phyloP scores from a whole-genome alignment of 2,113 vertebrate species.

The Suncus etruscus region DNA sequence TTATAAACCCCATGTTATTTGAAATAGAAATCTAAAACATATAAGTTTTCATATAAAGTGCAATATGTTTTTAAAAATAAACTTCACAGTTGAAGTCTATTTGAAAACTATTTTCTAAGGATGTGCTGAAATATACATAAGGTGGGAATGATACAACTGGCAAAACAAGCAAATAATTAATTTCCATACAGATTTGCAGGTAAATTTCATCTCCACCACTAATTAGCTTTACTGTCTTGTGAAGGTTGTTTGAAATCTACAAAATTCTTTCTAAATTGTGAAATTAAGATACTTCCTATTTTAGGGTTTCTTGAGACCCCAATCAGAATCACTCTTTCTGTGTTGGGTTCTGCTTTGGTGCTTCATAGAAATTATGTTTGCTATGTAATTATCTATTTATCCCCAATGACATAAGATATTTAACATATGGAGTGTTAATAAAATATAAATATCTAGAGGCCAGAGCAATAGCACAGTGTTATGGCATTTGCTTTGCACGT shows the following conservation, averaged over 20 bases:
- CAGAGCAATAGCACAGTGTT: too few species aligned
- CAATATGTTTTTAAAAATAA: too few species aligned
- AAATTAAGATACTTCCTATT: background rate
- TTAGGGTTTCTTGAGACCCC: background rate
- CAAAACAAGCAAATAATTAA: background rate
- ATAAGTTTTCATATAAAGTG: background rate
- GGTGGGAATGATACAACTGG: background rate
- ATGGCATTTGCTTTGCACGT: too few species aligned
- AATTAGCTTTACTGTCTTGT: background rate
- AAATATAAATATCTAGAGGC: background rate
- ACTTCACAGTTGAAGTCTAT: background rate
- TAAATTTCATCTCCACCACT: background rate
- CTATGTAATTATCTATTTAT: too few species aligned
- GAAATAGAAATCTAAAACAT: background rate
- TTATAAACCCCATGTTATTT: background rate
- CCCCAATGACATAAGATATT: too few species aligned
- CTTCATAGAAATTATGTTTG: background rate
- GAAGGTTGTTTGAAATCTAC: background rate
- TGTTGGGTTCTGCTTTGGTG: background rate
- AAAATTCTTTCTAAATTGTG: background rate
- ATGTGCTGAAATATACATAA: background rate
- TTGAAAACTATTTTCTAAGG: background rate
- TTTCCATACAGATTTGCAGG: background rate
- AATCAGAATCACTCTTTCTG: too few species aligned
- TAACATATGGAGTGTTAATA: background rate